Percentiles rank a stretch among this genome's conserved stretches.
These are phyloP conservation scores for Phthorimaea operculella DNA, from an alignment of 1,140 invertebrate genomes.

Conservation along the genomic window DNA sequence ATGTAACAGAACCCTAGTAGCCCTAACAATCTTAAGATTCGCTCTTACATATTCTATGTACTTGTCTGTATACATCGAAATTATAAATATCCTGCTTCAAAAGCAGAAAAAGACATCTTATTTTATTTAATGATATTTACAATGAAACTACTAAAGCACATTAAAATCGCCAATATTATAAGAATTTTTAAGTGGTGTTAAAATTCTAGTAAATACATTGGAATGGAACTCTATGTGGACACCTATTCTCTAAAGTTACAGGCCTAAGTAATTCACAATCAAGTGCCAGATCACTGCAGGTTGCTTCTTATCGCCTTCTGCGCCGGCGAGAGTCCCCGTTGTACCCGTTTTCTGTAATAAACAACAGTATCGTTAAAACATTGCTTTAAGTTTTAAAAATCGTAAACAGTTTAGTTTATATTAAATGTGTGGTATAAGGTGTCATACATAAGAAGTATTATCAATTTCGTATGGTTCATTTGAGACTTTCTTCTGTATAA, in stretches of 20 bases:
- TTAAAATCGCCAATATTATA: no score
- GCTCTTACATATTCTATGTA: no score
- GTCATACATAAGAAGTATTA: neutral
- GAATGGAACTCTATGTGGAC: constrained; percentile 35
- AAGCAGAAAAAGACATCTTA: no score
- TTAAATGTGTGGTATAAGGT: no score
- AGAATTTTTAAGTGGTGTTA: neutral
- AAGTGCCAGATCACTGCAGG: neutral
- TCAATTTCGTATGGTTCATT: neutral
- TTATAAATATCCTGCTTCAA: no score
- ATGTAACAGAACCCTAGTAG: no score
- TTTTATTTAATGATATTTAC: no score
- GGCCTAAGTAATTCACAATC: neutral
- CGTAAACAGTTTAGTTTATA: neutral
- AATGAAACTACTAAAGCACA: no score
- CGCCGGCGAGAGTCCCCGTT: constrained; percentile 59
- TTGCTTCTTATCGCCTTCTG: constrained; percentile 42
- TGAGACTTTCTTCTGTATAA: neutral
- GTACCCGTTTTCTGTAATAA: constrained; percentile 59
- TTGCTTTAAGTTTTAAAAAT: neutral
- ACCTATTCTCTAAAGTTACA: neutral
- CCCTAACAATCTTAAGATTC: no score
- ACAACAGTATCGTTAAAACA: constrained; percentile 15
- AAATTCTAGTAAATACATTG: constrained; percentile 22
- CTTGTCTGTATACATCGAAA: no score